Percentiles rank a stretch among this genome's conserved stretches.
These are phyloP conservation scores for Desoria tigrina DNA, from an alignment of 2,888 invertebrate species.

Conservation along the genomic window DNA sequence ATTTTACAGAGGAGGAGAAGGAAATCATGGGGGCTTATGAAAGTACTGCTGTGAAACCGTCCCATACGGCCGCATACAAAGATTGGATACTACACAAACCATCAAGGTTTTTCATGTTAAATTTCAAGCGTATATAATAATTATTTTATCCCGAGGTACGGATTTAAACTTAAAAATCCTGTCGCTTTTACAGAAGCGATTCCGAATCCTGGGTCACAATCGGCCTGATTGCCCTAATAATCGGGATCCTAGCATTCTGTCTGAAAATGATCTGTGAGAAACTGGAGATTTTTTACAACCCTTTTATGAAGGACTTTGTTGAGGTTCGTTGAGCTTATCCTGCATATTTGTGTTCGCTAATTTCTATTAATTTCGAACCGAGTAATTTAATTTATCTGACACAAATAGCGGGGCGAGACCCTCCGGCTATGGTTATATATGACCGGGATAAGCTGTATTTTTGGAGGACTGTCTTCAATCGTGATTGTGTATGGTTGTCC, in stretches of 20 bases:
- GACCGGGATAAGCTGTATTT: conserved; percentile 32
- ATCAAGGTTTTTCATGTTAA: conserved; percentile 3
- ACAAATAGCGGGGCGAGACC: conserved; percentile 38
- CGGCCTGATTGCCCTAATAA: conserved; percentile 56
- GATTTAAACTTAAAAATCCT: conserved; percentile 12
- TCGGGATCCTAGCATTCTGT: conserved; percentile 56
- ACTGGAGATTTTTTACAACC: conserved; percentile 39
- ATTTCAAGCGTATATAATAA: too few relatives aligned
- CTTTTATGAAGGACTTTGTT: conserved; percentile 39
- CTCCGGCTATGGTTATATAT: conserved; percentile 37
- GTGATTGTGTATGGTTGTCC: conserved; percentile 43
- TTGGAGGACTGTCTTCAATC: conserved; percentile 30
- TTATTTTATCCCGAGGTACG: neutral
- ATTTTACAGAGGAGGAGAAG: conserved; percentile 22
- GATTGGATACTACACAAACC: conserved; percentile 19
- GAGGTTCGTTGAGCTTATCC: conserved; percentile 29
- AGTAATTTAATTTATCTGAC: too few relatives aligned
- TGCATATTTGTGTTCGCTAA: too few relatives aligned
- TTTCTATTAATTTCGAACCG: too few relatives aligned
- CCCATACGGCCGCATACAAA: conserved; percentile 24
- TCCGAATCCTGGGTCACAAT: conserved; percentile 57
- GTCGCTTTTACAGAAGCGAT: conserved; percentile 44
- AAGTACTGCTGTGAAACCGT: conserved; percentile 19
- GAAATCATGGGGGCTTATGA: conserved; percentile 20
- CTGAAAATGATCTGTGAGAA: conserved; percentile 54